Base-by-base conservation (phyloP, 1,140 invertebrate genomes). In the Ceratitis capitata region DNA sequence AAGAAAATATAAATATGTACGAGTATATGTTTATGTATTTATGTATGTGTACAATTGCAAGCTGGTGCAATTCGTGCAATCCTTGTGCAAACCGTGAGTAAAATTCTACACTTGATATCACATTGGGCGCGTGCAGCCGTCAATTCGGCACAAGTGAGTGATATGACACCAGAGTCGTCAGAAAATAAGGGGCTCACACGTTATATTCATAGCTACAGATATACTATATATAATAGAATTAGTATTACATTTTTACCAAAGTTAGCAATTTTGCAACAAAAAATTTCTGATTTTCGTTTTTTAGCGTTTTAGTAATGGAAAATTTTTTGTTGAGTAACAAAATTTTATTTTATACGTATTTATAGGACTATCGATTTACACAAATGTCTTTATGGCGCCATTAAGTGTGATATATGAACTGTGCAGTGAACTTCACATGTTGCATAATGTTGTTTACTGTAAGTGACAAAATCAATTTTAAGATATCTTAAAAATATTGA, bases 111-210 rank as follows among this genome's bases (percentile, higher is more conserved):
- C 39, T n/a, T n/a, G n/a, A 39, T 35, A 78, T 78, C 69, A 78
- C 42, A 32, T 78, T 42, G 19, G 69, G 69, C 69, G 69, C 69
- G 69, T 78, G 69, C 69, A 69, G 64, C 16, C n/a, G 32, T 9
- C 35, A 6, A 69, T 6, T 32, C 58, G 58, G 58, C 64, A 78
- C 69, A 45, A 78, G 69, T 45, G 39, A 45, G 69, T 14, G 69
- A 78, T 78, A 45, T 47, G 69, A 78, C 39, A 78, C 69, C 69
- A n/a, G n/a, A n/a, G n/a, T 78, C 39, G 69, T 39, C 39, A 23
- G 9, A 7, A n/a, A 45, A 3, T 78, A 45, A 23, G 39, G 23
- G n/a, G 19, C n/a, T 45, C n/a, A 78, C 19, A 35, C 14, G 14
- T 19, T 53, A 19, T 53, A 14, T 53, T 19, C 14, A 69, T 35